Conservation (phyloP, 2,888 invertebrate species). For the Apotomis capreana region DNA sequence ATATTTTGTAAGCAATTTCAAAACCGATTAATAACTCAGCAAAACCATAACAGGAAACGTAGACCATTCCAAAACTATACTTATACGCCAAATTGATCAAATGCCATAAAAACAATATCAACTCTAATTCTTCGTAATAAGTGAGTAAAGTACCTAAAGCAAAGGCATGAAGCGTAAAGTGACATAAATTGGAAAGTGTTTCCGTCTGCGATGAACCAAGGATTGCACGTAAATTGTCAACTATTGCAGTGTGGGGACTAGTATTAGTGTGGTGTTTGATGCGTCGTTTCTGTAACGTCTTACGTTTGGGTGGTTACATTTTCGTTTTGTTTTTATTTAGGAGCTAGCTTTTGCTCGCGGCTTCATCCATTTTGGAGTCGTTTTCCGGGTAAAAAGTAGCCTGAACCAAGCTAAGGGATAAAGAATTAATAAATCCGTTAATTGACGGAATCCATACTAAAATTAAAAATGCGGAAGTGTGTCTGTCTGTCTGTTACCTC, state of each 20-base stretch:
- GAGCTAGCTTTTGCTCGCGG: no score
- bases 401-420: no score
- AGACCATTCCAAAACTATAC: slow-evolving; percentile 26
- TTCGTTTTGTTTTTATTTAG: not conserved
- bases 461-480: no score
- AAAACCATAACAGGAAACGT: slow-evolving; percentile 30
- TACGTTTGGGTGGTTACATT: slow-evolving; percentile 6
- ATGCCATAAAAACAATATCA: slow-evolving; percentile 9
- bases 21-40: slow-evolving; percentile 26
- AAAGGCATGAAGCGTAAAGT: slow-evolving; percentile 59
- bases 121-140: slow-evolving; percentile 22
- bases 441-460: no score
- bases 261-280: slow-evolving; percentile 31
- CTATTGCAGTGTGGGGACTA: slow-evolving; percentile 44
- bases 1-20: slow-evolving; percentile 10
- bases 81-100: slow-evolving; percentile 10
- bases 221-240: slow-evolving; percentile 65
- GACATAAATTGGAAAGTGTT: slow-evolving; percentile 75
- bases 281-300: slow-evolving; percentile 27
- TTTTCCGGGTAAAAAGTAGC: no score
- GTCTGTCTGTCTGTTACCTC: no score
- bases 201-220: slow-evolving; percentile 66
- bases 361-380: no score
- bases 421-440: no score
- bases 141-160: slow-evolving; percentile 18